Evolutionary conservation across 1,140 invertebrate species (phyloP), one percentile per base, ranked within the genome.

Genomic region (Hylaeus anthracinus): DNA sequence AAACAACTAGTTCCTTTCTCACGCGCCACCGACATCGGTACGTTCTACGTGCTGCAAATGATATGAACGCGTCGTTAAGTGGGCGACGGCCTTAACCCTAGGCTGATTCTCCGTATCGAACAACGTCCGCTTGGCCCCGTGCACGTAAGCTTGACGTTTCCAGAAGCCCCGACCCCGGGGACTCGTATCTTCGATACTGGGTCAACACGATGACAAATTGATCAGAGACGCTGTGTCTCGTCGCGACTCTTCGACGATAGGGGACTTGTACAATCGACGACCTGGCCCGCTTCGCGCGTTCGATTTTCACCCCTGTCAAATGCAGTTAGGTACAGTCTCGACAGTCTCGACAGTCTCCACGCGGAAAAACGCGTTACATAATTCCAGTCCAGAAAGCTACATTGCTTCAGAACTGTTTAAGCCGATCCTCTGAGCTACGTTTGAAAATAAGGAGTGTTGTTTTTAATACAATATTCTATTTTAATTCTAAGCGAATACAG

Each of bases 191-290:
- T 88, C 82, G 85, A 87, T 87, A 82, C 72, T 82, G 65, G 85
- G 82, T 87, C 86, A 85, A 85, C 72, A 72, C 86, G 82, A 82
- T 88, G 86, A 88, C 85, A 85, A 88, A 88, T 88, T 87, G 85
- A 88, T 87, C 85, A 82, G 82, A 86, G 86, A 67, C 79, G 69
- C 65, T 5, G 55, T 58, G 70, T 79, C 70, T 79, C 70, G 41
- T 9, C 55, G 37, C 41, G 60, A 65, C 70, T 45, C 60, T 43
- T 37, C 45, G 12, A 56, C 48, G 60, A 43, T 51, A 9, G 26
- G 53, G 60, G 5, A 48, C 55, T 67, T 14, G 75, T 77, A 61
- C 51, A 9, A 26, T 56, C 56, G 37, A 39, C 37, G 60, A 43
- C 14, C 51, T 39, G 60, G 39, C 39, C 37, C 12, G 12, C 5